Conservation (phyloP, 2,888 invertebrate species). For the Pseudeuparius sepicola region DNA sequence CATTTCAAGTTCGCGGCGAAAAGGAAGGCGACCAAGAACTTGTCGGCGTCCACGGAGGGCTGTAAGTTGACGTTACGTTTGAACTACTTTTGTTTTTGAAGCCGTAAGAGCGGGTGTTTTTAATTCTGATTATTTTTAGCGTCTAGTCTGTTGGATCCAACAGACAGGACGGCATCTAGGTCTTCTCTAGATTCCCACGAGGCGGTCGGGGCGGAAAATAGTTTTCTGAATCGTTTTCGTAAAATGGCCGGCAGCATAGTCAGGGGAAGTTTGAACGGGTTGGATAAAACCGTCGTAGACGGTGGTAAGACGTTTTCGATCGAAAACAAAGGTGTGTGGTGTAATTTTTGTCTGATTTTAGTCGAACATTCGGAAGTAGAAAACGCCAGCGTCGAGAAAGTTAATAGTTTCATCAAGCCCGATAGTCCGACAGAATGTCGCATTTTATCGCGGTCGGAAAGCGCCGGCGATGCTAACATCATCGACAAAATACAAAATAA, state of each 20-base stretch:
- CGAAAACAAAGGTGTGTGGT: slow-evolving; percentile 12
- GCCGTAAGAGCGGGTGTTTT: no score
- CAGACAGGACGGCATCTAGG: slow-evolving; percentile 35
- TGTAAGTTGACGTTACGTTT: slow-evolving; percentile 26
- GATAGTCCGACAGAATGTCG: slow-evolving; percentile 54
- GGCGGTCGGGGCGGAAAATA: slow-evolving; percentile 31
- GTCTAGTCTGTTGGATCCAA: slow-evolving; percentile 33
- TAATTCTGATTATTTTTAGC: slow-evolving; percentile 20
- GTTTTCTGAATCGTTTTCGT: slow-evolving; percentile 48
- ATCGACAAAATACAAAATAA: slow-evolving; percentile 55
- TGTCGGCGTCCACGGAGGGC: slow-evolving; percentile 41
- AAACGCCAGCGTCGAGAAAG: slow-evolving; percentile 14
- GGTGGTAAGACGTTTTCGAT: slow-evolving; percentile 13
- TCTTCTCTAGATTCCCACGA: slow-evolving; percentile 39
- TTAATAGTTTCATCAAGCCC: no score
- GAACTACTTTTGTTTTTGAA: not conserved
- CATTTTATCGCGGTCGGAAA: slow-evolving; percentile 55
- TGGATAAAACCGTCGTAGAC: slow-evolving; percentile 27
- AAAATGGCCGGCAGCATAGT: slow-evolving; percentile 54
- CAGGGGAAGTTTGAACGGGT: slow-evolving; percentile 34
- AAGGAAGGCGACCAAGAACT: slow-evolving; percentile 44
- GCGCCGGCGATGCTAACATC: slow-evolving; percentile 71
- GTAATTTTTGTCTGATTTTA: no score
- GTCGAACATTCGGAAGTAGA: slow-evolving; percentile 16
- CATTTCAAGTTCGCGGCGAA: slow-evolving; percentile 75